phyloP scores from a whole-genome alignment of 1,140 invertebrate genomes.

The Mesaphorura yosii region DNA sequence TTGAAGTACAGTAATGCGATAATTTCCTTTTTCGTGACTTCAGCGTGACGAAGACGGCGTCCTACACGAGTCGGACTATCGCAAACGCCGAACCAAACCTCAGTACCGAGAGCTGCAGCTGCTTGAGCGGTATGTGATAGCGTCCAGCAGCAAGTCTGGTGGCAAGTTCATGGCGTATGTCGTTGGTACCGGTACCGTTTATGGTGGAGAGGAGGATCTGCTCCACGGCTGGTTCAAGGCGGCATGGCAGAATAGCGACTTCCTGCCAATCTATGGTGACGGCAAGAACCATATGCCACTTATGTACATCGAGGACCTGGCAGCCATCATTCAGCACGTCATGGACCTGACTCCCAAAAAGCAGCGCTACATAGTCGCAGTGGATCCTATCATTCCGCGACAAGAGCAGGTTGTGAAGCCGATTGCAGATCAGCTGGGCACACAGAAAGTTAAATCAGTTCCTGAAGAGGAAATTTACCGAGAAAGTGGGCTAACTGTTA shows the following conservation, averaged over 20 bases:
- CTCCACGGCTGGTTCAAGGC: conserved; percentile 57
- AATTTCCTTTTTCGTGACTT: neutral
- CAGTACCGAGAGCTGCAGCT: conserved; percentile 54
- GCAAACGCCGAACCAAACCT: conserved; percentile 52
- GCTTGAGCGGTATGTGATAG: conserved; percentile 52
- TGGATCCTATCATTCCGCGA: conserved; percentile 20
- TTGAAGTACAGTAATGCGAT: no score
- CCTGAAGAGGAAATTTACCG: conserved; percentile 45
- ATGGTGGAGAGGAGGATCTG: conserved; percentile 51
- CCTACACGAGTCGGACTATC: conserved; percentile 56
- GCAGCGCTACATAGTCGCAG: conserved; percentile 26
- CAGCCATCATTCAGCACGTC: conserved; percentile 19
- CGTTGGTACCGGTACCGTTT: conserved; percentile 49
- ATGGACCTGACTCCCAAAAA: conserved; percentile 21
- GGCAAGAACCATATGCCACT: conserved; percentile 55
- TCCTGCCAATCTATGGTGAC: conserved; percentile 49
- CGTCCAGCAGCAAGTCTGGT: conserved; percentile 43
- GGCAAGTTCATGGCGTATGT: conserved; percentile 49
- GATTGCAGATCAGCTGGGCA: conserved; percentile 45
- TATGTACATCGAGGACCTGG: conserved; percentile 53
- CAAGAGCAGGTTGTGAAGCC: conserved; percentile 32
- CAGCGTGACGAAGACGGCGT: conserved; percentile 46
- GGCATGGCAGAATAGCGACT: conserved; percentile 52
- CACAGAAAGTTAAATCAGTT: conserved; percentile 49
- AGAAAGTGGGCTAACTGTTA: conserved; percentile 43